These are phyloP conservation scores for Dynastes tityus DNA, from an alignment of 2,888 invertebrate species.

Conservation along the genomic window DNA sequence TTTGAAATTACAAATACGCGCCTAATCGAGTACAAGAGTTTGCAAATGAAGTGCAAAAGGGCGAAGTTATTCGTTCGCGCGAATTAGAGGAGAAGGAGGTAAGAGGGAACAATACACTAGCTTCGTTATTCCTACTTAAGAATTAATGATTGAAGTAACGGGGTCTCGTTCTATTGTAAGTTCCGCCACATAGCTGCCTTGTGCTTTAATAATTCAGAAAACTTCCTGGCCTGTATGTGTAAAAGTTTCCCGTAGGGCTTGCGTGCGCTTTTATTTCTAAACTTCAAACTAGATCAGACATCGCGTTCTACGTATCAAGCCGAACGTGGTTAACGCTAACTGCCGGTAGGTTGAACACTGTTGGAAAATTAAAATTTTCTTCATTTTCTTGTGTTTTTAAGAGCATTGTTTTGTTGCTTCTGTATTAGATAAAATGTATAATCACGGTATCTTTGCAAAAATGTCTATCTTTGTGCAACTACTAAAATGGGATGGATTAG, in stretches of 20 bases:
- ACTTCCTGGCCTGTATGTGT: background rate
- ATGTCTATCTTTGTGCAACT: too few relatives aligned
- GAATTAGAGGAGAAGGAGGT: too few relatives aligned
- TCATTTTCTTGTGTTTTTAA: background rate
- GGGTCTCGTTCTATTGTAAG: background rate
- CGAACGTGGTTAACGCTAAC: background rate
- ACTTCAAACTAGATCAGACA: background rate
- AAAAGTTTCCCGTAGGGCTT: background rate
- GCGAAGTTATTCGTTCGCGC: too few relatives aligned
- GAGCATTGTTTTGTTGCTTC: too few relatives aligned
- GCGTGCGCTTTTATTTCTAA: constrained; percentile 7
- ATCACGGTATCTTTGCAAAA: too few relatives aligned
- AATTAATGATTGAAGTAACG: constrained; percentile 7
- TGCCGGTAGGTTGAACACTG: background rate
- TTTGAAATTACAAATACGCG: too few relatives aligned
- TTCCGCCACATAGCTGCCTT: background rate
- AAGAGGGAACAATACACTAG: background rate
- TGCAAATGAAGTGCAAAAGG: too few relatives aligned
- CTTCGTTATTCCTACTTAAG: constrained; percentile 4
- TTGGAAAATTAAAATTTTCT: background rate
- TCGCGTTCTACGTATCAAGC: background rate
- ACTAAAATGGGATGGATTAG: too few relatives aligned
- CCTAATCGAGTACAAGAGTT: too few relatives aligned
- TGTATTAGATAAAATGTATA: too few relatives aligned
- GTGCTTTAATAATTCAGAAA: background rate